Conservation (phyloP, 2,888 invertebrate genomes). For the Tachina fera region DNA sequence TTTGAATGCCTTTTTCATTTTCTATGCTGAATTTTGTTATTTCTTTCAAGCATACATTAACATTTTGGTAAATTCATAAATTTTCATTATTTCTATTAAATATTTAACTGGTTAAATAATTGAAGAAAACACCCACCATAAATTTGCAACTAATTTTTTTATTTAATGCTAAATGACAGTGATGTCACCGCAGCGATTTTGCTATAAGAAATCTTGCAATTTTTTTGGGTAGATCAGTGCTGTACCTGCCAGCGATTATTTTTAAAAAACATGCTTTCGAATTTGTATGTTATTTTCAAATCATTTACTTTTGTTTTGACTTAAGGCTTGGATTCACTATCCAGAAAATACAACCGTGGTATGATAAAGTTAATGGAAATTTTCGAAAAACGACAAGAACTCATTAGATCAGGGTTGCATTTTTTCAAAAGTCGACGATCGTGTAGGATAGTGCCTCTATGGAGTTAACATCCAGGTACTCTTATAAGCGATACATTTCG, state of each 20-base stretch:
- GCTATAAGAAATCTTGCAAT: not conserved
- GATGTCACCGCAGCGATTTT: not conserved
- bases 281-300: too few species aligned
- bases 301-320: too few species aligned
- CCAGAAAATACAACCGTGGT: too few species aligned
- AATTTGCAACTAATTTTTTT: constrained; percentile 48
- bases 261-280: too few species aligned
- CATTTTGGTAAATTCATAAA: not conserved
- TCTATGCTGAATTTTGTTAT: not conserved
- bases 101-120: constrained; percentile 25
- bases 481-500: too few species aligned
- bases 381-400: too few species aligned
- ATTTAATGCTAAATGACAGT: constrained; percentile 49
- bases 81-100: not conserved
- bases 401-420: too few species aligned
- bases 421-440: too few species aligned
- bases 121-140: constrained; percentile 64
- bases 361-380: too few species aligned
- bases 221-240: not conserved
- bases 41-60: not conserved
- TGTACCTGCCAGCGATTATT: not conserved
- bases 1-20: constrained; percentile 1
- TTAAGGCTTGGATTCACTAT: too few species aligned
- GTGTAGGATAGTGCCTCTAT: too few species aligned
- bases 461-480: too few species aligned